These are phyloP conservation scores for Polydrusus tereticollis DNA, from an alignment of 2,888 invertebrate genomes.

Conservation along the genomic window DNA sequence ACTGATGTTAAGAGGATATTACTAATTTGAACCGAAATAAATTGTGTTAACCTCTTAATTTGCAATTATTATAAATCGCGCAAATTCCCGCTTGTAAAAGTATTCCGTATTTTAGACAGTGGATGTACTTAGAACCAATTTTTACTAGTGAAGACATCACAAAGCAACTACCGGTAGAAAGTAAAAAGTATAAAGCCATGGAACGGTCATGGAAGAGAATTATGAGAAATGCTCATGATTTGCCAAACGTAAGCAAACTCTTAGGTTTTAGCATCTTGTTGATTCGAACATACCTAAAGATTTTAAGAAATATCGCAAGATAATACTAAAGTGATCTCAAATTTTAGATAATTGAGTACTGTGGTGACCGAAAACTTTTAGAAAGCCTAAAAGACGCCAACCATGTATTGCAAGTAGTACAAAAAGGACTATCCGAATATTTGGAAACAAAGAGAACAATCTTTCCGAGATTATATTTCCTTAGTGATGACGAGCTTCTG, in stretches of 20 bases:
- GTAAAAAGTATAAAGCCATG: slow-evolving; percentile 83
- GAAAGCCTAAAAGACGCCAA: slow-evolving; percentile 80
- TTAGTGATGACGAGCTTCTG: slow-evolving; percentile 86
- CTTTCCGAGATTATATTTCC: slow-evolving; percentile 80
- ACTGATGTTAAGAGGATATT: no score
- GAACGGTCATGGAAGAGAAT: slow-evolving; percentile 84
- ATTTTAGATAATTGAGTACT: slow-evolving; percentile 74
- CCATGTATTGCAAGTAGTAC: slow-evolving; percentile 78
- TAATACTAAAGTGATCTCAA: background rate
- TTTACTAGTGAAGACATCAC: slow-evolving; percentile 86
- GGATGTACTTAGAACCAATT: slow-evolving; percentile 88
- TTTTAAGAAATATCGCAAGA: no score
- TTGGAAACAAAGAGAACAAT: slow-evolving; percentile 81
- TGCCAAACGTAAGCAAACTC: slow-evolving; percentile 72
- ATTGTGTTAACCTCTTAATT: no score
- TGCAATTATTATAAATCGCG: no score
- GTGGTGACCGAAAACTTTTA: slow-evolving; percentile 75
- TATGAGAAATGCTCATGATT: slow-evolving; percentile 78
- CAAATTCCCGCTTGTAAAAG: no score
- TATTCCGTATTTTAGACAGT: slow-evolving; percentile 69
- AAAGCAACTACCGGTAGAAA: slow-evolving; percentile 82
- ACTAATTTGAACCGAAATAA: no score
- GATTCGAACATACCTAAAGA: no score
- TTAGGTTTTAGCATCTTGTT: no score
- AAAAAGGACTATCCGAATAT: slow-evolving; percentile 83